These are phyloP conservation scores for Syngnathus typhle DNA, from an alignment of 2,113 vertebrate species.

Conservation along the genomic window DNA sequence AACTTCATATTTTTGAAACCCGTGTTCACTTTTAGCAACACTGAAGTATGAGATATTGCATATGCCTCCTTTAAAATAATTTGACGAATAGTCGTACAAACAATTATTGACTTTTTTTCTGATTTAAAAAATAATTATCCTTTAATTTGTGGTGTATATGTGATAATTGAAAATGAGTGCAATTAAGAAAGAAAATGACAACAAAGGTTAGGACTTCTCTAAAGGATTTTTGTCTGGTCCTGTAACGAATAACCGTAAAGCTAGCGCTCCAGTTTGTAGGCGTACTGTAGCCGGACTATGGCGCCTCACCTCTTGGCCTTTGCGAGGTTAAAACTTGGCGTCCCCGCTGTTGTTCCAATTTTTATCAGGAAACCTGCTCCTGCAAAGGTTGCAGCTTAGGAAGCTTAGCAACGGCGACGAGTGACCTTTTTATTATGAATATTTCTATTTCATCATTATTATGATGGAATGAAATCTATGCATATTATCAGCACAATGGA, in stretches of 20 bases:
- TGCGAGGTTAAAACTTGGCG: slow-evolving; percentile 49
- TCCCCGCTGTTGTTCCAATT: slow-evolving; percentile 41
- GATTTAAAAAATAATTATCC: no score
- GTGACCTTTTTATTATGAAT: slow-evolving; percentile 99
- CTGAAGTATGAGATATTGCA: no score
- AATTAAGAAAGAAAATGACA: slow-evolving; percentile 26
- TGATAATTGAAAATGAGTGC: not conserved
- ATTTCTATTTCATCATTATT: slow-evolving; percentile 80
- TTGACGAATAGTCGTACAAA: no score
- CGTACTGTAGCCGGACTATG: not conserved
- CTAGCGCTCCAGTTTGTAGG: not conserved
- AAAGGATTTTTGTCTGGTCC: slow-evolving; percentile 12
- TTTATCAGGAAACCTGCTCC: slow-evolving; percentile 74
- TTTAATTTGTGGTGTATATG: no score
- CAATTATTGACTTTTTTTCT: no score
- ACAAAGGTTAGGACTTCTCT: slow-evolving; percentile 13
- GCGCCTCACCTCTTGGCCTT: slow-evolving; percentile 42
- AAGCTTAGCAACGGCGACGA: slow-evolving; percentile 86
- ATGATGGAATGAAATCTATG: slow-evolving; percentile 78
- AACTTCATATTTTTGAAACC: no score
- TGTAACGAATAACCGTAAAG: slow-evolving; percentile 10
- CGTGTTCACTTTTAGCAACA: no score
- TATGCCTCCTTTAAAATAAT: no score
- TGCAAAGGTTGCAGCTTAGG: slow-evolving; percentile 92
- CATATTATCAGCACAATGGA: slow-evolving; percentile 81